Conservation (phyloP, 1,140 invertebrate species). For the Brachionus manjavacas region DNA sequence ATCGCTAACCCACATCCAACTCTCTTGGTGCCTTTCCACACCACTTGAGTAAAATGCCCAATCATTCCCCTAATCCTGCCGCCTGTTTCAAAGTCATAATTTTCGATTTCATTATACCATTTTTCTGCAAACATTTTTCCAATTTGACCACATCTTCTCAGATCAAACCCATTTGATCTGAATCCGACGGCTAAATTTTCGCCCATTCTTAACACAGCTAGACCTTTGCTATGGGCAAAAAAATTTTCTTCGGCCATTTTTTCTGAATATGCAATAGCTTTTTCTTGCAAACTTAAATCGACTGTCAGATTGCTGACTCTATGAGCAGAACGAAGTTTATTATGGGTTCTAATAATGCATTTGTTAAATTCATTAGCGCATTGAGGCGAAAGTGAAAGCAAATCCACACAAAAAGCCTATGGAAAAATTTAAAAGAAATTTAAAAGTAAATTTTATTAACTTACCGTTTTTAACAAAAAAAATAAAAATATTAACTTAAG, state of each 20-base stretch:
- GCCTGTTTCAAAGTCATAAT: background rate
- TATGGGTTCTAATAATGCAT: background rate
- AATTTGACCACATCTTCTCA: background rate
- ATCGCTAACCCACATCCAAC: slow-evolving; percentile 28
- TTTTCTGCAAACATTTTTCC: background rate
- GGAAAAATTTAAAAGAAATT: background rate
- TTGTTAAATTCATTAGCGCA: background rate
- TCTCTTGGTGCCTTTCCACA: background rate
- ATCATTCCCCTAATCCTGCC: background rate
- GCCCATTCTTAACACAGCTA: background rate
- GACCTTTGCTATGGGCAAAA: background rate
- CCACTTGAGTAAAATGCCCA: slow-evolving; percentile 37
- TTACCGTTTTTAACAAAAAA: background rate
- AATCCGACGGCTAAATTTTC: background rate
- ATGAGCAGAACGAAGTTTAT: background rate
- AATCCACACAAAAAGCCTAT: background rate
- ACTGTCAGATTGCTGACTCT: background rate
- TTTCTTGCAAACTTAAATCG: background rate
- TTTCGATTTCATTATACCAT: slow-evolving; percentile 5
- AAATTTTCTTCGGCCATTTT: background rate
- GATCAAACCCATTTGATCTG: background rate
- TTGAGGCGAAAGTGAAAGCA: background rate
- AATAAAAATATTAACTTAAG: background rate
- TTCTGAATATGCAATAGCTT: background rate
- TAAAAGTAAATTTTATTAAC: background rate